Base-by-base conservation (phyloP, 1,140 invertebrate genomes). In the Drosophila setifemur region DNA sequence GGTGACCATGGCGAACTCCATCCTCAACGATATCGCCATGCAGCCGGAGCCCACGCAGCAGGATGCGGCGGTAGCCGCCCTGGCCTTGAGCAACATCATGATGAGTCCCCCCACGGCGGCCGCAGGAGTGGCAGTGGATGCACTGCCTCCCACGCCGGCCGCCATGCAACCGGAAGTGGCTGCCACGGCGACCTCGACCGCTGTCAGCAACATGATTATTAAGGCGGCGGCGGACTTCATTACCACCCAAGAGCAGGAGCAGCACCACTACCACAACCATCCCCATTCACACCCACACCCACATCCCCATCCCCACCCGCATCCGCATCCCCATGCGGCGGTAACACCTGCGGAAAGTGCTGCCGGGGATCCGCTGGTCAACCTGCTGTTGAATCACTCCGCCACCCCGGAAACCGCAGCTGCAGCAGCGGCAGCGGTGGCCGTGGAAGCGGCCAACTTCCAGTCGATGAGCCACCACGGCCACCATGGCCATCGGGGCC, bases 131-230 rank as follows among this genome's bases (percentile, higher is more conserved):
- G 8, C 45, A 1, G 49, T 73, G 89, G 9, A 79, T 93, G 29
- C 93, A 31, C 92, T 89, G 39, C 75, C 86, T 7, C 70, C 63
- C 1, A 74, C 73, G 4, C 75, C 66, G 5, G 45, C 48, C n/a
- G 63, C 49, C 2, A 42, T 85, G 44, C 87, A 85, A n/a, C 85
- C 77, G 0, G 82, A 88, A 33, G 83, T 89, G 28, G 72, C 89
- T 0, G 73, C 94, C 19, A 83, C 79, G 0, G 79, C 94, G 35
- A 91, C 94, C 1, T 92, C 93, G 0, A 93, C 94, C n/a, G 92
- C 93, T 11, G 93, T 94, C 48, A 94, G 94, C 81, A 93, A 92
- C 31, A 93, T 94, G 91, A 92, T 94, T 49, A 89, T 94, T 16
- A 93, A 93, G 69, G 93, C 93, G 2, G 93, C 93, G 1, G 93